Evolutionary conservation across 30 jellyfish, hydroid and myxozoan species (phyloP).

Genomic region (Chrysaora quinquecirrha): DNA sequence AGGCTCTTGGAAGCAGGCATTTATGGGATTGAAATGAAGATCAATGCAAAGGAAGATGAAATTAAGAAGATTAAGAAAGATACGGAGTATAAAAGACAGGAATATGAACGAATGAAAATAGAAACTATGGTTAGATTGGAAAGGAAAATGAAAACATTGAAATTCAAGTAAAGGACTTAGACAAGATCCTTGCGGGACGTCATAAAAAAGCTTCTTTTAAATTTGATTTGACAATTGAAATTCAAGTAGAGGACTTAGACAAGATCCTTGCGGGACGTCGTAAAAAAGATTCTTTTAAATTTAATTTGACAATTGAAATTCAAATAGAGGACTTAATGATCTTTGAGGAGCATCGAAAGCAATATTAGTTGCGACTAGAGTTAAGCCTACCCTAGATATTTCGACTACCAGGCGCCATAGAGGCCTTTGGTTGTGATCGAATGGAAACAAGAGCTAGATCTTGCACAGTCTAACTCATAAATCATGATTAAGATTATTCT

Average conservation of each 20-base stretch:
- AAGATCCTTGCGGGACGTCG: neutral
- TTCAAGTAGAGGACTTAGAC: neutral
- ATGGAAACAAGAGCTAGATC: no score
- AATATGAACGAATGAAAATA: constrained; percentile 41
- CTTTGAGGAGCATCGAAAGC: no score
- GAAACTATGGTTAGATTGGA: constrained; percentile 61
- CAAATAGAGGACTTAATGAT: no score
- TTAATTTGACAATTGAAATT: no score
- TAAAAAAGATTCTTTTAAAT: neutral
- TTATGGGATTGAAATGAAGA: constrained; percentile 62
- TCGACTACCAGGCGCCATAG: no score
- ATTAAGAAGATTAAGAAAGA: constrained; percentile 43
- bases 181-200: neutral
- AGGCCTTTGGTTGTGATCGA: no score
- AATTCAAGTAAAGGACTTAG: constrained; percentile 32
- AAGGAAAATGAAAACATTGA: constrained; percentile 37
- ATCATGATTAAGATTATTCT: no score
- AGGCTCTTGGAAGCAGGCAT: constrained; percentile 61
- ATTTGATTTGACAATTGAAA: no score
- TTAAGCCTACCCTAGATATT: no score
- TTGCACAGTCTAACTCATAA: no score
- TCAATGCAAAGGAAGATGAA: constrained; percentile 58
- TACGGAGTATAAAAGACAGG: constrained; percentile 45
- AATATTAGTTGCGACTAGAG: no score
- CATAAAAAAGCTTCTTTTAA: neutral